These are phyloP conservation scores for Scortum barcoo DNA, from an alignment of 2,113 vertebrate species.

Conservation along the genomic window DNA sequence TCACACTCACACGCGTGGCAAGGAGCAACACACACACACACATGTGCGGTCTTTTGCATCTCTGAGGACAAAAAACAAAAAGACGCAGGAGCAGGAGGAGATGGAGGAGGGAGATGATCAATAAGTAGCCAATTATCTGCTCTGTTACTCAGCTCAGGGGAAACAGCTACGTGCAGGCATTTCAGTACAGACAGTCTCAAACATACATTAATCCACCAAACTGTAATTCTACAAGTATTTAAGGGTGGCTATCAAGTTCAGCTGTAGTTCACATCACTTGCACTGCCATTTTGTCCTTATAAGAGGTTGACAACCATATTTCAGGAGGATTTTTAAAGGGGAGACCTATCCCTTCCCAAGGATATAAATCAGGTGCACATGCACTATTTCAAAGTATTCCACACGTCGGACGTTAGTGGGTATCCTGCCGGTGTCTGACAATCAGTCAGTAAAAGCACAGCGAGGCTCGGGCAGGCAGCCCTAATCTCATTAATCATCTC, in stretches of 20 bases:
- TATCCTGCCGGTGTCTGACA: slow-evolving; percentile 2
- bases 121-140: slow-evolving; percentile 60
- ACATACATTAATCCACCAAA: neutral
- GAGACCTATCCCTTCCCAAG: too few species aligned
- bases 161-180: slow-evolving; percentile 25
- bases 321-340: neutral
- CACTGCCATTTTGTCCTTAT: neutral
- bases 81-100: slow-evolving; percentile 48
- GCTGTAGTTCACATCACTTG: neutral
- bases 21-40: slow-evolving; percentile 42
- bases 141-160: slow-evolving; percentile 38
- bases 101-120: slow-evolving; percentile 66
- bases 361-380: neutral
- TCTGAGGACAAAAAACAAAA: slow-evolving; percentile 17
- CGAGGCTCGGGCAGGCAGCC: slow-evolving; percentile 10
- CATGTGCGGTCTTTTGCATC: slow-evolving; percentile 31
- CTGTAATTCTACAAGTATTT: neutral
- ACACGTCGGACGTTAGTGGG: neutral
- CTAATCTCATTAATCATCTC: slow-evolving; percentile 57
- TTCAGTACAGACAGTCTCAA: neutral
- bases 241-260: neutral
- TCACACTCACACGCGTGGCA: slow-evolving; percentile 46
- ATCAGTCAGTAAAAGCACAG: slow-evolving; percentile 35
- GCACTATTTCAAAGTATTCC: neutral
- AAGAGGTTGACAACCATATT: neutral